phyloP scores from a whole-genome alignment of 2,888 invertebrate genomes.

The Cephus nigrinus region DNA sequence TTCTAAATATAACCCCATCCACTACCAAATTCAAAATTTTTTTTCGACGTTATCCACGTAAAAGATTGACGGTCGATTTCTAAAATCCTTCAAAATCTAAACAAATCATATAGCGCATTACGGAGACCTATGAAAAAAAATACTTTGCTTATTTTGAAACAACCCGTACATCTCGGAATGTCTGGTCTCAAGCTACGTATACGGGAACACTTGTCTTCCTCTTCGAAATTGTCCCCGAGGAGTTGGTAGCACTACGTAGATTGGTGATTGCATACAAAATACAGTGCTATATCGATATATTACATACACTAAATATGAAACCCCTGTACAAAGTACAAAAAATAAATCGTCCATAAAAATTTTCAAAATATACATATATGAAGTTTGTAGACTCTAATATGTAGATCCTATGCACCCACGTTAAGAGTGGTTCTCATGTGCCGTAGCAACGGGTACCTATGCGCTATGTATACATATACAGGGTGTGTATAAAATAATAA shows the following conservation, averaged over 20 bases:
- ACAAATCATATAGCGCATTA: too few species aligned
- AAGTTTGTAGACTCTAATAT: neutral
- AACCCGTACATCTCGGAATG: constrained; percentile 33
- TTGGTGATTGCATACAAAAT: constrained; percentile 14
- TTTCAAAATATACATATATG: constrained; percentile 14
- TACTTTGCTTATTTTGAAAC: constrained; percentile 14
- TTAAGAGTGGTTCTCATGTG: too few species aligned
- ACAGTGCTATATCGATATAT: neutral
- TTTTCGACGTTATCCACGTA: neutral
- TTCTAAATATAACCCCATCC: too few species aligned
- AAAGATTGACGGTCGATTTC: neutral
- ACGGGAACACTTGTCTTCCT: constrained; percentile 28
- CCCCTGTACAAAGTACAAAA: too few species aligned
- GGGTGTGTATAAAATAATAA: constrained; percentile 42
- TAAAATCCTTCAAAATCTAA: too few species aligned
- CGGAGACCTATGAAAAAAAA: too few species aligned
- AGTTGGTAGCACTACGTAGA: constrained; percentile 24
- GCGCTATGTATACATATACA: too few species aligned
- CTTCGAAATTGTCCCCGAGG: constrained; percentile 32
- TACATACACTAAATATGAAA: neutral
- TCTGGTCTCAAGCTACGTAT: constrained; percentile 27
- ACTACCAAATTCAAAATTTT: constrained; percentile 2
- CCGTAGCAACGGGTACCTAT: too few species aligned
- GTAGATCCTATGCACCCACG: too few species aligned
- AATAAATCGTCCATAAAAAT: neutral